These are phyloP conservation scores for Cosmia pyralina DNA, from an alignment of 2,888 invertebrate species.

Conservation along the genomic window DNA sequence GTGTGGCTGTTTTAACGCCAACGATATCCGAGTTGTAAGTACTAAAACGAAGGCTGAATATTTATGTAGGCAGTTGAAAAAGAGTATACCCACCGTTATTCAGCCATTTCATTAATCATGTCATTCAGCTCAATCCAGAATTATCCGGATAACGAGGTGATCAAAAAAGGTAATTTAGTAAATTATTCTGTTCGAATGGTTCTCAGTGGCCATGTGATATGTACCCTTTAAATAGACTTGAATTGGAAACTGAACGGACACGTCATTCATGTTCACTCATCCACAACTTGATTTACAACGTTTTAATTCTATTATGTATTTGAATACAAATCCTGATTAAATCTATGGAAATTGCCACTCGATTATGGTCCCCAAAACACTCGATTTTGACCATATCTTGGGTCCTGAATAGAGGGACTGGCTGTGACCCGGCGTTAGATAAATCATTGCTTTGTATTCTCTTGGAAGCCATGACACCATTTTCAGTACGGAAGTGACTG, in stretches of 20 bases:
- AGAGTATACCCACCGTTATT: slow-evolving; percentile 13
- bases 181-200: slow-evolving; percentile 67
- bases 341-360: slow-evolving; percentile 59
- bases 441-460: slow-evolving; percentile 42
- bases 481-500: slow-evolving; percentile 34
- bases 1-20: background rate
- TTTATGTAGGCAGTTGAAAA: background rate
- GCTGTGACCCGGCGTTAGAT: slow-evolving; percentile 19
- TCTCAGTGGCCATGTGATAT: slow-evolving; percentile 68
- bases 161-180: slow-evolving; percentile 64
- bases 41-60: slow-evolving; percentile 1
- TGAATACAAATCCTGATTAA: slow-evolving; percentile 60
- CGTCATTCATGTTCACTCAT: slow-evolving; percentile 72
- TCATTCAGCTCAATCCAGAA: slow-evolving; percentile 53
- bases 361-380: slow-evolving; percentile 31
- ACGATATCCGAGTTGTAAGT: background rate
- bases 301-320: slow-evolving; percentile 69
- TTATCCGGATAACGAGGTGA: slow-evolving; percentile 53
- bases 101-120: slow-evolving; percentile 42
- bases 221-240: slow-evolving; percentile 69
- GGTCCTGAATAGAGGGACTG: slow-evolving; percentile 20
- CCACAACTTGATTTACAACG: slow-evolving; percentile 70
- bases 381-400: slow-evolving; percentile 37
- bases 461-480: slow-evolving; percentile 36
- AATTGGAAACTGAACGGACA: slow-evolving; percentile 69